Base-by-base conservation (phyloP, 2,888 invertebrate species). In the Hydropsyche betteni region DNA sequence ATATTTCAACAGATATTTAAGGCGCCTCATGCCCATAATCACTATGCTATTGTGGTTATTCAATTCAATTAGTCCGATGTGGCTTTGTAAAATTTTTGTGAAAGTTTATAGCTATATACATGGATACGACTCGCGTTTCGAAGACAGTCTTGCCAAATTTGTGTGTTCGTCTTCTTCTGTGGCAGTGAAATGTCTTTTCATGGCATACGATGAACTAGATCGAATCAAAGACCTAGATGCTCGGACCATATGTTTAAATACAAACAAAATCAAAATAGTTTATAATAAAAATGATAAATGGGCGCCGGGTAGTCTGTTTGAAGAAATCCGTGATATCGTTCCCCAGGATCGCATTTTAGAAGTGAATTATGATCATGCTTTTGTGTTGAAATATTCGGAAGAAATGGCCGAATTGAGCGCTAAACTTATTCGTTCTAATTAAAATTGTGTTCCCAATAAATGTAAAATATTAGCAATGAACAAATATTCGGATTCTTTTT, bases 131-230 rank as follows among this genome's bases (percentile, higher is more conserved):
- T 82, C 85, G 77, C 24, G 64, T 10, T 89, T 88, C 81, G 82
- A 84, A 6, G 84, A 86, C 1, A 85, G 88, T 53, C 86, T 91
- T 10, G 80, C 88, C 0, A 88, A 90, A 80, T 87, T 92, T 76
- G 77, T 91, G 0, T 86, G 90, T 80, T 90, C 91, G 0, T 44
- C 10, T 6, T 44, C 44, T 2, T 82, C 84, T 6, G 88, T 91
- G 5, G 82, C 91, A 0, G 88, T 90, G 80, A 90, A 91, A 81
- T 88, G 94, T 0, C 87, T 94, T 76, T 90, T 88, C 81, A 85
- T 96, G 82, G 94, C 93, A 0, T 89, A 89, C 79, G 90, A 94
- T 82, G 97, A 97, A 87, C 92, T 97, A 92, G 88, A 90, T n/a
- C 84, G 82, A 44, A 93, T 98, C 0, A 87, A 83, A 58, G 88